Evolutionary conservation across 2,888 invertebrate species (phyloP).

Genomic region (Eristalis intricaria): DNA sequence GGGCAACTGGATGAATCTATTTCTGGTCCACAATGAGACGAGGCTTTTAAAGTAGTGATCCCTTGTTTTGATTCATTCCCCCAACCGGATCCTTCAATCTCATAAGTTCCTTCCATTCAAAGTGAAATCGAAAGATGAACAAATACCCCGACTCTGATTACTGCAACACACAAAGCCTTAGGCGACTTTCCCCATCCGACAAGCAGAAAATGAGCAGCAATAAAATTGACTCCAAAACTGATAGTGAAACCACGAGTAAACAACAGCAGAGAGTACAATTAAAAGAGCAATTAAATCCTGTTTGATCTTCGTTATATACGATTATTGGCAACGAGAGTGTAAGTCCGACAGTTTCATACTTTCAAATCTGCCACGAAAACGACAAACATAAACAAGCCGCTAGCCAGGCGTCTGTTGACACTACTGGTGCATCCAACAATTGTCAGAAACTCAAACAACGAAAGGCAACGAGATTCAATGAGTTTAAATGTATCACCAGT

Average conservation of each 20-base stretch:
- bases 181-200: neutral
- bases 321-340: neutral
- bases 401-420: neutral
- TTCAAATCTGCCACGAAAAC: neutral
- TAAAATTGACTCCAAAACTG: neutral
- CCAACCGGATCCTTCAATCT: neutral
- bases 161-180: neutral
- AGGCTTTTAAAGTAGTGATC: neutral
- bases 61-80: no score
- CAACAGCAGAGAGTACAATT: neutral
- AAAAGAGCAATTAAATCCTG: neutral
- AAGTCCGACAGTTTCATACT: neutral
- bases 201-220: neutral
- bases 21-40: no score
- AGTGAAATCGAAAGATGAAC: neutral
- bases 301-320: neutral
- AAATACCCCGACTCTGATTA: neutral
- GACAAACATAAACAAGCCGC: neutral
- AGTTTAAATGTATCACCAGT: conserved; percentile 26
- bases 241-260: neutral
- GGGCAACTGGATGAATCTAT: no score
- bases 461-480: conserved; percentile 19
- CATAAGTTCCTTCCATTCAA: neutral
- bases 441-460: neutral
- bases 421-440: neutral